Evolutionary conservation across 53 echinoderm and acorn worm species (phyloP).

Genomic region (Stichopus horrens): DNA sequence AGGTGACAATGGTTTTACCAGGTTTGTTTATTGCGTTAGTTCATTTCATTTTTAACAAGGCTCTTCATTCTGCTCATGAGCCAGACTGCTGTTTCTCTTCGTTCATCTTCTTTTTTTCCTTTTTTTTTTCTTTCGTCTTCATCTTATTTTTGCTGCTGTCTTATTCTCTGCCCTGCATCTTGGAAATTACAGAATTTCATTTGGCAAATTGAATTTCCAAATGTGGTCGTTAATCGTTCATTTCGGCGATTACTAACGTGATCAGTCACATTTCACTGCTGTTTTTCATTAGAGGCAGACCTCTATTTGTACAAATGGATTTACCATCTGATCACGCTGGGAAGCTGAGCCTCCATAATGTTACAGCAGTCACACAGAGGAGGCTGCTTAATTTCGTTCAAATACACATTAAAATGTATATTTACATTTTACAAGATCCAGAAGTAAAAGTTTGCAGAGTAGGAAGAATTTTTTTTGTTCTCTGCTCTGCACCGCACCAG

Average conservation of each 20-base stretch:
- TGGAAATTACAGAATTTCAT: slow-evolving; percentile 42
- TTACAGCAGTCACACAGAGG: slow-evolving; percentile 15
- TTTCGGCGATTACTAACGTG: slow-evolving; percentile 40
- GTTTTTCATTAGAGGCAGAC: slow-evolving; percentile 39
- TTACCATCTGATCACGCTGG: slow-evolving; percentile 8
- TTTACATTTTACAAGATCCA: slow-evolving; percentile 11
- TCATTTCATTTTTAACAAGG: slow-evolving; percentile 30
- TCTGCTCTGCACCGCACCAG: neutral
- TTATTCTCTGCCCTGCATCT: neutral
- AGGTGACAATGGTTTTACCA: slow-evolving; percentile 45
- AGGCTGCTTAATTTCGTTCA: slow-evolving; percentile 15
- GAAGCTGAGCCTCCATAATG: slow-evolving; percentile 8
- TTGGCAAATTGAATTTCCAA: slow-evolving; percentile 50
- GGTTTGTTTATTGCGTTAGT: slow-evolving; percentile 28
- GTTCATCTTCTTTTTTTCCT: slow-evolving; percentile 26
- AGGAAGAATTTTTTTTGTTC: neutral
- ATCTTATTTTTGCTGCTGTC: neutral
- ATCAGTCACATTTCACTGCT: slow-evolving; percentile 45
- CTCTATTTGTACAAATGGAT: slow-evolving; percentile 34
- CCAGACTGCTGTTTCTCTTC: neutral
- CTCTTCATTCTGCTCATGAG: slow-evolving; percentile 7
- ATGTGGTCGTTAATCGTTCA: slow-evolving; percentile 49
- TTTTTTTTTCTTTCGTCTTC: neutral
- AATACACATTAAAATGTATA: slow-evolving; percentile 15
- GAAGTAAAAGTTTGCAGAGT: neutral